Percentiles rank a stretch among this genome's conserved stretches.
phyloP scores from a whole-genome alignment of 2,888 invertebrate species.

The Scelioninae gen. 2 region DNA sequence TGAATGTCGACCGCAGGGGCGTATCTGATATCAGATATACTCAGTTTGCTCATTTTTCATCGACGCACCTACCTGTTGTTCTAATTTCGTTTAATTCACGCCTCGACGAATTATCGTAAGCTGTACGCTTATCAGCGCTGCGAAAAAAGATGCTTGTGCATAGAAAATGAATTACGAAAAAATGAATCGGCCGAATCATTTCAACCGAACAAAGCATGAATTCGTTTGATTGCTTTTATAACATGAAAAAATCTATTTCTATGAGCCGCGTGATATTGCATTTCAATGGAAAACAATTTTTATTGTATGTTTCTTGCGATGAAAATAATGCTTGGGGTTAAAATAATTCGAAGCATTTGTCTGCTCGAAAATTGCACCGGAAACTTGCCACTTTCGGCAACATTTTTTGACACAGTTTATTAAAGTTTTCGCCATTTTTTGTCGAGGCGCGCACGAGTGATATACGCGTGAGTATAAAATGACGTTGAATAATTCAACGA shows the following conservation, averaged over 20 bases:
- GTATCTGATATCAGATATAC: slow-evolving; percentile 55
- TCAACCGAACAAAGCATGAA: too few relatives aligned
- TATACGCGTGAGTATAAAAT: slow-evolving; percentile 43
- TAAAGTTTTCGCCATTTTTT: slow-evolving; percentile 3
- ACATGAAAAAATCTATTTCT: too few relatives aligned
- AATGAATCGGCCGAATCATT: too few relatives aligned
- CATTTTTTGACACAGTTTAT: slow-evolving; percentile 37
- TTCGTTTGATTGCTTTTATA: too few relatives aligned
- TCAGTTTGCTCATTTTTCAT: slow-evolving; percentile 54
- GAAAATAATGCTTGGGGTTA: too few relatives aligned
- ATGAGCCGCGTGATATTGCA: too few relatives aligned
- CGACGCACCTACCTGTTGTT: slow-evolving; percentile 59
- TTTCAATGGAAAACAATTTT: too few relatives aligned
- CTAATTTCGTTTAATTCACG: slow-evolving; percentile 46
- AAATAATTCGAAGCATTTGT: slow-evolving; percentile 4
- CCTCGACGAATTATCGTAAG: slow-evolving; percentile 30
- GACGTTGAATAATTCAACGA: slow-evolving; percentile 58
- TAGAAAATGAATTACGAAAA: too few relatives aligned
- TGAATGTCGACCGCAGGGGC: slow-evolving; percentile 36
- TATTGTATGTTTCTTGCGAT: too few relatives aligned
- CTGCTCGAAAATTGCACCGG: slow-evolving; percentile 7
- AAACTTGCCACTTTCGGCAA: slow-evolving; percentile 7
- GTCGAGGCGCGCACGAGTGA: slow-evolving; percentile 16
- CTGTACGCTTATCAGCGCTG: slow-evolving; percentile 2
- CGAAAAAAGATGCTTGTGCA: too few relatives aligned